Evolutionary conservation across 1,140 invertebrate species (phyloP), one percentile per base, ranked within the genome.

Genomic region (Formica selysi): DNA sequence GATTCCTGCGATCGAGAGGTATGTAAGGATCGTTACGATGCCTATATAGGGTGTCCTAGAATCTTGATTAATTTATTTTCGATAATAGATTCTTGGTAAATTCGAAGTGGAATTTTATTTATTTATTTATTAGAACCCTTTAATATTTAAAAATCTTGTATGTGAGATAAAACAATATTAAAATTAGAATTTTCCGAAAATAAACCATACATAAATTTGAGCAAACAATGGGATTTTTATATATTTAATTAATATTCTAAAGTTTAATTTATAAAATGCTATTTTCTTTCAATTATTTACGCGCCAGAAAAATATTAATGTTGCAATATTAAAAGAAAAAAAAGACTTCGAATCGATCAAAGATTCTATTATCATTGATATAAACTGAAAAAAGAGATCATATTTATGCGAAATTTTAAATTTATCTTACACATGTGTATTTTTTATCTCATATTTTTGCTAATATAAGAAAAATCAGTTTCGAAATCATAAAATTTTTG

Each of bases 1-100:
- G 13, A 65, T 65, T 80, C 65, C 64, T 80, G 26, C 41, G 36
- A 13, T 26, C n/a, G 7, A 70, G 16, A 80, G 78, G 78, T 80
- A 70, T 13, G 76, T 79, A 4, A 19, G 3, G 19, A 64, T 48
- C 29, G 3, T 79, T 19, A 65, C 7, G 26, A 19, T 51, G 3
- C 3, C 13, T 67, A 51, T 65, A 44, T 22, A 61, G 16, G 29
- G 51, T 16, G 38, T 48, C 29, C 3, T 22, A 65, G 13, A 26
- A 44, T 26, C 19, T 2, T 38, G 64, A 22, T 38, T 22, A 13
- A n/a, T 13, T n/a, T 16, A 10, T 7, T 36, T 44, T 64, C n/a
- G n/a, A 36, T 44, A 26, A 61, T n/a, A 48, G 11, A 41, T 22
- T 16, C 16, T 51, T 22, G 6, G 16, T 41, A 13, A 59, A 76